A percentile compares a stretch with the other conserved stretches of the same genome.
Conservation (phyloP, 2,113 vertebrate genomes). For the Thamnaconus septentrionalis region DNA sequence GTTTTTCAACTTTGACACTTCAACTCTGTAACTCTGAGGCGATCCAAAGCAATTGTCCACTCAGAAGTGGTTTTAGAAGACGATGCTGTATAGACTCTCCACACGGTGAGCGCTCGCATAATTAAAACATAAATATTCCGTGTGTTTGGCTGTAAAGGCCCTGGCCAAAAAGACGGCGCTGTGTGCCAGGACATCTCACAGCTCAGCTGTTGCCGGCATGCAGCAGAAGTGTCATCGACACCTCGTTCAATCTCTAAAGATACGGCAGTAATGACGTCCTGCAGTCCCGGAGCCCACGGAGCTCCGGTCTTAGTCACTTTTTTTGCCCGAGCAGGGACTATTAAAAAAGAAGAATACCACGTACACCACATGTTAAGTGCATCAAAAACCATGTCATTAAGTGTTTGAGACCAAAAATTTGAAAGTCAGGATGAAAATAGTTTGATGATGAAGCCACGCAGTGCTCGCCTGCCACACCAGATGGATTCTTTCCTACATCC, state of each 20-base stretch:
- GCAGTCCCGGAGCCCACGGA: constrained; percentile 42
- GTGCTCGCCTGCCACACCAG: no score
- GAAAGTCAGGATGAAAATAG: background rate
- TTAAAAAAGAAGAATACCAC: background rate
- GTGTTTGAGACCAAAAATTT: background rate
- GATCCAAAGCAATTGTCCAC: background rate
- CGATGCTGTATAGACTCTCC: background rate
- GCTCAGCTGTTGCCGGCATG: constrained; percentile 69
- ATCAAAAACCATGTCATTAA: constrained; percentile 28
- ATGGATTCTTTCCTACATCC: no score
- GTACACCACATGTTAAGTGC: constrained; percentile 50
- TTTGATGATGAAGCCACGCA: no score
- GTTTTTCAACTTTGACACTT: no score
- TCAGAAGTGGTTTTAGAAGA: background rate
- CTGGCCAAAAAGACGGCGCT: constrained; percentile 46
- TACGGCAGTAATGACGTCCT: constrained; percentile 64
- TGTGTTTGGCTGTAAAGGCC: constrained; percentile 42
- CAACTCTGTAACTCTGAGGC: no score
- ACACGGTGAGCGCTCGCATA: constrained; percentile 25
- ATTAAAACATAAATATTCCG: constrained; percentile 58
- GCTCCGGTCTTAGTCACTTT: constrained; percentile 46
- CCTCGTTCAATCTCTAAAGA: constrained; percentile 69
- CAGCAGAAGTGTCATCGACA: constrained; percentile 69
- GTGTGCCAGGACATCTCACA: constrained; percentile 71
- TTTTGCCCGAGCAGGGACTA: no score